These are phyloP conservation scores for Tringa solitaria DNA, from an alignment of 2,113 vertebrate genomes.

Conservation along the genomic window DNA sequence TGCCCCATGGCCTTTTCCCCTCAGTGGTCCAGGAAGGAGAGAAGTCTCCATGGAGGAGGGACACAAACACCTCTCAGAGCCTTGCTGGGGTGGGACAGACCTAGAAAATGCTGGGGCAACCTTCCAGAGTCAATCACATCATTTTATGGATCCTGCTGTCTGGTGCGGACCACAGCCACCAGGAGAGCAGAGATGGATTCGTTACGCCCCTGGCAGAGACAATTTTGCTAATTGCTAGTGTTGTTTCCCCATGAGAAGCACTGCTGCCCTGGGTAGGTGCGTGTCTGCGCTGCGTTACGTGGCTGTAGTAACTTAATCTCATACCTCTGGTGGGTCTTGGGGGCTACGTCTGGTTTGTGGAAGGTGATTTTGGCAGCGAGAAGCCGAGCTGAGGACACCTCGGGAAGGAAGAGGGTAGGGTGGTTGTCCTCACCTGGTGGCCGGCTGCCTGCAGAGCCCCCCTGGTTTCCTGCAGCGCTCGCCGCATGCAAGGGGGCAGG, in stretches of 20 bases:
- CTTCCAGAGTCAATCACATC: not conserved
- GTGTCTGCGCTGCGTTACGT: not conserved
- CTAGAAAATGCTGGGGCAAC: not conserved
- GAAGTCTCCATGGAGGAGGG: not conserved
- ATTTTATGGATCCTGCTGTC: not conserved
- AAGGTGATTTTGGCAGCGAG: not conserved
- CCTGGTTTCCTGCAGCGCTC: constrained; percentile 80
- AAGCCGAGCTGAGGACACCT: not conserved
- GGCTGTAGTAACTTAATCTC: not conserved
- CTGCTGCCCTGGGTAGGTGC: rapidly evolving
- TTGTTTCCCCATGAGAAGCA: not conserved
- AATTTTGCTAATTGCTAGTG: not conserved
- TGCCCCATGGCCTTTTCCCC: not conserved
- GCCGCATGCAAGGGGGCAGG: constrained; percentile 81
- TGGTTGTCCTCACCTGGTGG: constrained; percentile 77
- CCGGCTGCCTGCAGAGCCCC: constrained; percentile 82
- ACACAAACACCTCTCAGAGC: not conserved
- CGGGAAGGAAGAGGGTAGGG: not conserved
- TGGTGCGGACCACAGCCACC: not conserved
- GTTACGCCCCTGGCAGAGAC: not conserved
- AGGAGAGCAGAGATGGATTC: not conserved
- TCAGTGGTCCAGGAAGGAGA: not conserved
- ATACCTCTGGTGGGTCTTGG: not conserved
- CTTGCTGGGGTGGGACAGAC: not conserved
- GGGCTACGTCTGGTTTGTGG: not conserved